Evolutionary conservation across 2,797 vertebrate species (phyloP), one percentile per base, ranked within the genome.

Genomic region (Poliocrania exsul): DNA sequence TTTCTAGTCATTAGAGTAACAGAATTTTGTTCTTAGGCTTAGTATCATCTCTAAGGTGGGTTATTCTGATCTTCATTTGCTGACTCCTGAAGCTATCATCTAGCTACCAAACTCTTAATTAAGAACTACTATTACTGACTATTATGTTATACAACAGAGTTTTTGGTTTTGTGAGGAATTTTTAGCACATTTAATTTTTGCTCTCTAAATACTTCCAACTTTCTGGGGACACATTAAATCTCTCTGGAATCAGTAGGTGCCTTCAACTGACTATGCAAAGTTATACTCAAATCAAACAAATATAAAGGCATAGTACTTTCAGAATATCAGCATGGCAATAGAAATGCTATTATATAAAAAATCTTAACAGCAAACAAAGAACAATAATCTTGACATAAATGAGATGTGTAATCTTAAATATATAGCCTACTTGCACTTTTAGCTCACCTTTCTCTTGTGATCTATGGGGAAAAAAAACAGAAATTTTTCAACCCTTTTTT

Each of bases 391-490:
- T 84, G 24, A 81, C 42, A 87, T 74, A 60, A 57, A 90, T 40
- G 2, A 46, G 24, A 46, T 10, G 11, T 2, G 6, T n/a, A 67
- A n/a, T 72, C 46, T 47, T 72, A 75, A 82, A 49, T 54, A 18
- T 23, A 31, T 20, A 16, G 6, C 6, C 17, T 60, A 16, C 5
- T 15, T 81, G 16, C 21, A 54, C 10, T 70, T 42, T 51, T 0
- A 61, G 5, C 9, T 83, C 33, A 56, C 3, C 23, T 75, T 80
- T 67, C 24, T 82, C n/a, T 60, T 61, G 12, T 31, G 25, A 33
- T 37, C 17, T 23, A 7, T 24, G 23, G 7, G 23, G 3, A 0
- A 5, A 29, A 40, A 40, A 33, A 15, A 50, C 1, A 50, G 15
- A 20, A 65, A 35, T 26, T 72, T 9, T 73, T 69, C 33, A 81